Percentiles rank a stretch among this genome's conserved stretches.
Evolutionary conservation across 2,113 vertebrate genomes (phyloP).

Genomic region (Ranitomeya variabilis): DNA sequence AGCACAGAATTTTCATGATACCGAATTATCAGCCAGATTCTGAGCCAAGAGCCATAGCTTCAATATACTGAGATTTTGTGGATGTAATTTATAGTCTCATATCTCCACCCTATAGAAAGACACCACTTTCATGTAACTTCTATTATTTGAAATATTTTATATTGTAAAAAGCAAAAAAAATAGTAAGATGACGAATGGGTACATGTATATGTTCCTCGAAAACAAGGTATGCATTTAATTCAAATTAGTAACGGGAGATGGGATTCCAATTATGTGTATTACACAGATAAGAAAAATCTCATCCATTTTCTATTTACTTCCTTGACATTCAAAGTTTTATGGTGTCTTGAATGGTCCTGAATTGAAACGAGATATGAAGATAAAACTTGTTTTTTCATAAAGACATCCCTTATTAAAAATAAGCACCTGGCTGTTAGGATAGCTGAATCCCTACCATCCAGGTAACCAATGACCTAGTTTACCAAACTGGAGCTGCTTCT

Average conservation of each 20-base stretch:
- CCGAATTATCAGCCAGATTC: neutral
- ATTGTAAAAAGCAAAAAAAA: neutral
- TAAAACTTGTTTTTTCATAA: neutral
- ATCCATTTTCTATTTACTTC: neutral
- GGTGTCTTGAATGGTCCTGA: neutral
- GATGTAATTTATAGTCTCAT: neutral
- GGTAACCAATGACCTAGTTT: too few relatives aligned
- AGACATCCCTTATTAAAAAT: too few relatives aligned
- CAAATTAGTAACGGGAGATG: neutral
- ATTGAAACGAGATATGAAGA: neutral
- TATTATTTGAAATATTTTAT: neutral
- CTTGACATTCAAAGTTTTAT: neutral
- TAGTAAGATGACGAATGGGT: neutral
- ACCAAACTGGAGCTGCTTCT: too few relatives aligned
- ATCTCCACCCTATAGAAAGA: neutral
- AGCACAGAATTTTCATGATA: neutral
- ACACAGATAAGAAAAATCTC: neutral
- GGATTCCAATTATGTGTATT: neutral
- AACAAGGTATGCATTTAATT: neutral
- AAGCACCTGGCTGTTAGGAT: too few relatives aligned
- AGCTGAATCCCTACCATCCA: too few relatives aligned
- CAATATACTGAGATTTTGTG: neutral
- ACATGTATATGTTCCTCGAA: neutral
- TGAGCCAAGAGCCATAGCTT: neutral
- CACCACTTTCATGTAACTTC: too few relatives aligned